Percentiles rank a stretch among this genome's conserved stretches.
Evolutionary conservation across 1,140 invertebrate genomes (phyloP).

Genomic region (Saccostrea echinata): DNA sequence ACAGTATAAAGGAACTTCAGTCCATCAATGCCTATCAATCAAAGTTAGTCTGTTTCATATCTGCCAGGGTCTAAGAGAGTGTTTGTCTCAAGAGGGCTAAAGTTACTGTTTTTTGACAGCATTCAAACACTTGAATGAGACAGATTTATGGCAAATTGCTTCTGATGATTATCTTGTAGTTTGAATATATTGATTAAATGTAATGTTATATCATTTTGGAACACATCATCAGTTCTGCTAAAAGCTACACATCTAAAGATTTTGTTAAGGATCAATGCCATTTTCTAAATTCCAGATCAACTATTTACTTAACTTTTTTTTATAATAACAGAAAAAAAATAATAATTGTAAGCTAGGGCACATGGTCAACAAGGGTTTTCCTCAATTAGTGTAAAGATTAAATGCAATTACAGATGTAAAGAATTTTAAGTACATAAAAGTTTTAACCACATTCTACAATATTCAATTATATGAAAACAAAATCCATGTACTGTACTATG

Average conservation of each 20-base stretch:
- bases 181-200: neutral
- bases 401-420: no score
- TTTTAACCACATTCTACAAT: no score
- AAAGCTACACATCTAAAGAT: neutral
- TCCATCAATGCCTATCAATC: neutral
- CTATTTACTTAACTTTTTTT: no score
- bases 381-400: no score
- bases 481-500: no score
- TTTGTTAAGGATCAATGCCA: no score
- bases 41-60: neutral
- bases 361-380: no score
- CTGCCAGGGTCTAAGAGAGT: neutral
- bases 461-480: no score
- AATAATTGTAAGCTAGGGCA: no score
- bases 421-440: no score
- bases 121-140: slow-evolving; percentile 14
- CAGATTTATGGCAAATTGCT: slow-evolving; percentile 27
- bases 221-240: neutral
- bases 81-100: neutral
- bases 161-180: neutral
- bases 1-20: neutral
- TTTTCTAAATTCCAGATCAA: no score
- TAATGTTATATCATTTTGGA: neutral
- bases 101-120: slow-evolving; percentile 31
- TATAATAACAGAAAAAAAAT: no score